Evolutionary conservation across 2,888 invertebrate species (phyloP), one percentile per base, ranked within the genome.

Genomic region (Catocala fraxini): DNA sequence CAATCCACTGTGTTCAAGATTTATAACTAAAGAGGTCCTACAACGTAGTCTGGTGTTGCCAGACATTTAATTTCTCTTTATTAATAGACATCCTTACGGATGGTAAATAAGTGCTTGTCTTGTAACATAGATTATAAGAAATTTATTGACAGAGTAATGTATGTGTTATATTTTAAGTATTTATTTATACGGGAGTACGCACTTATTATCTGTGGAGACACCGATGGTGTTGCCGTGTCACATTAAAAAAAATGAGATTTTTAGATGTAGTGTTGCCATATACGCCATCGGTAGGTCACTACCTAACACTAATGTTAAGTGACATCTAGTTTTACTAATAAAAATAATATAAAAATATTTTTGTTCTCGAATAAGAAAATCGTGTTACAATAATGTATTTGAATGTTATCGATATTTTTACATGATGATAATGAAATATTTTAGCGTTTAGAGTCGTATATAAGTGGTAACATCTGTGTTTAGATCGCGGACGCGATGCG

Each of bases 261-360:
- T 73, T 84, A 83, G 79, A 65, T 73, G 74, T 83, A 85, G 84
- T 85, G 87, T 88, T 87, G 89, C 89, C 88, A 88, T 85, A 82
- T 73, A 75, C 79, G 71, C 86, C 83, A 80, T 80, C 86, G 87
- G 84, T 78, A 67, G 77, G 70, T 82, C 86, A 85, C 90, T 87
- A 82, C 84, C 88, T 93, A 93, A 94, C 92, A 87, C 81, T 85
- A 85, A 72, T 66, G 63, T 75, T 90, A 89, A 87, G 86, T 86
- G 90, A 89, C 89, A 88, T 84, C 80, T 93, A 92, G 90, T 89
- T 91, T 87, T 91, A 93, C 93, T 93, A 93, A 93, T 93, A 83
- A 86, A 83, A 85, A 83, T 83, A 85, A 81, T 77, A 81, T 75
- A 82, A 84, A 87, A 87, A 87, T 89, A 90, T 91, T 91, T 91